These are phyloP conservation scores for Muschampia plurimacula DNA, from an alignment of 2,888 invertebrate species.

Conservation along the genomic window DNA sequence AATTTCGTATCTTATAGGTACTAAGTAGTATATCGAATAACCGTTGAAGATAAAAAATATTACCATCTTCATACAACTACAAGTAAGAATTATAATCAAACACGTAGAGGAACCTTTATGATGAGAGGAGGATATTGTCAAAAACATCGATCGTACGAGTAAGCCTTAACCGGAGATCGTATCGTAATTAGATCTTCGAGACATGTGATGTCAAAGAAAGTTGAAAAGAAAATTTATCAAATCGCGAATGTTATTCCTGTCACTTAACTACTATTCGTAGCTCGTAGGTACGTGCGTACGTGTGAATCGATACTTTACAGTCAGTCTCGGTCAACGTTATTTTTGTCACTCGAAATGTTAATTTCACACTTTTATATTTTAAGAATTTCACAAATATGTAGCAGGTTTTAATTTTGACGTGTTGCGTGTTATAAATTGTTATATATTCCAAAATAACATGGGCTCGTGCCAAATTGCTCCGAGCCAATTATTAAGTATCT, in stretches of 20 bases:
- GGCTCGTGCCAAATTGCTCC: constrained; percentile 57
- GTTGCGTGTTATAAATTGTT: constrained; percentile 62
- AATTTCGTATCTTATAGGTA: neutral
- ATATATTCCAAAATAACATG: constrained; percentile 49
- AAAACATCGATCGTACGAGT: too few species aligned
- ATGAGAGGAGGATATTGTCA: too few species aligned
- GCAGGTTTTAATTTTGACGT: constrained; percentile 34
- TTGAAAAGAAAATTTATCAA: neutral
- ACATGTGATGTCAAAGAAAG: neutral
- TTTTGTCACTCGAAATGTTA: neutral
- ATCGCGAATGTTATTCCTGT: neutral
- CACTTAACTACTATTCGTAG: neutral
- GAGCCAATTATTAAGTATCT: constrained; percentile 51
- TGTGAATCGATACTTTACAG: neutral
- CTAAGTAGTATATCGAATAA: neutral
- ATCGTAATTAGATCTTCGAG: neutral
- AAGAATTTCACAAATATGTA: constrained; percentile 26
- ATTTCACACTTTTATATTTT: constrained; percentile 25
- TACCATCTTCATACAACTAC: too few species aligned
- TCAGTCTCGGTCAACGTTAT: neutral
- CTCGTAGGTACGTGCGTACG: neutral
- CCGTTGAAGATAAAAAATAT: neutral
- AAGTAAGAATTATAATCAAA: too few species aligned
- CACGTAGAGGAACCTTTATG: too few species aligned
- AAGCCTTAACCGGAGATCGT: neutral